Conservation (phyloP, 30 jellyfish, hydroid and myxozoan species). For the Aurelia aurita region DNA sequence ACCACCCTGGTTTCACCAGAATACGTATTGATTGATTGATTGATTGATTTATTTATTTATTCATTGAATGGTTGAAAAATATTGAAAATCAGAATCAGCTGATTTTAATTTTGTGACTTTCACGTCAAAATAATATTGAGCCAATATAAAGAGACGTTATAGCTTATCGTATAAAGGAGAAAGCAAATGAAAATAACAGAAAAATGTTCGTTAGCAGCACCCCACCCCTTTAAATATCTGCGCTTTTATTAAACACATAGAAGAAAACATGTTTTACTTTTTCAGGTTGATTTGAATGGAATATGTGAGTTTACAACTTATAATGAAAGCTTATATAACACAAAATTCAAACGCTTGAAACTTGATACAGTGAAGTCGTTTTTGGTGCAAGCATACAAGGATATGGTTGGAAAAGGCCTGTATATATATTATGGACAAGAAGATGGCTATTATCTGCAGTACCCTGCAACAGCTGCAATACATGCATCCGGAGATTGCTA, state of each 20-base stretch:
- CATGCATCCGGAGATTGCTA: not conserved
- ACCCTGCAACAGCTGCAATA: conserved; percentile 51
- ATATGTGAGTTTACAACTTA: conserved; percentile 14
- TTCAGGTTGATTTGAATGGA: conserved; percentile 49
- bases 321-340: not conserved
- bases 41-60: too few relatives aligned
- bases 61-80: too few relatives aligned
- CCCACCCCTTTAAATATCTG: not conserved
- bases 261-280: not conserved
- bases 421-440: conserved; percentile 53
- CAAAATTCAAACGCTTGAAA: conserved; percentile 20
- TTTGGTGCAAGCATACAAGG: conserved; percentile 22
- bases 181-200: too few relatives aligned
- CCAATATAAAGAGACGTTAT: too few relatives aligned
- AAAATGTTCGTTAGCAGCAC: too few relatives aligned
- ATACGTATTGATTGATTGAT: too few relatives aligned
- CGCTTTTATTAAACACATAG: not conserved
- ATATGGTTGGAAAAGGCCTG: conserved; percentile 35
- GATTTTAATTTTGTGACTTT: too few relatives aligned
- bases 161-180: too few relatives aligned
- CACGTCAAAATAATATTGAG: too few relatives aligned
- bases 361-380: conserved; percentile 10
- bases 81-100: too few relatives aligned
- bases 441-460: conserved; percentile 50
- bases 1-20: too few relatives aligned